Evolutionary conservation across 1,140 invertebrate species (phyloP), one percentile per base, ranked within the genome.

Genomic region (Acyrthosiphon pisum): DNA sequence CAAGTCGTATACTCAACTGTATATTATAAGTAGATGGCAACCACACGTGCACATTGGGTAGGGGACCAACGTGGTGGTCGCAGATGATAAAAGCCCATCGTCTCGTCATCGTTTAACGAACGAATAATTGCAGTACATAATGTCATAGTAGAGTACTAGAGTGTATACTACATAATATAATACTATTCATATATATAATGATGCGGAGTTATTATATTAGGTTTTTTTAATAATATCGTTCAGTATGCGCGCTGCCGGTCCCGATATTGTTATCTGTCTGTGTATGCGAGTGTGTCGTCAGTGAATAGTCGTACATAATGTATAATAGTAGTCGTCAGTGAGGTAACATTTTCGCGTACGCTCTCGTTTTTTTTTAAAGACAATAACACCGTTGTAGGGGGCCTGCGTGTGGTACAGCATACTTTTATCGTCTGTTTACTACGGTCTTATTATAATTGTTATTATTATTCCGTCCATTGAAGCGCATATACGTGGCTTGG

Each of bases 41-140:
- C 60, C 30, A 88, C 86, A 35, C 30, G 46, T 88, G 86, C 50
- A 11, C 26, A 26, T 37, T 41, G 46, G 22, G 87, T 89, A 88
- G 87, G 87, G 35, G 87, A 53, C 48, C 87, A 53, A 89, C 87
- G 48, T n/a, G 46, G 30, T 46, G 86, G 8, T 37, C 37, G 41
- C 37, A 41, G 30, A 50, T 37, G 87, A 53, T 89, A 53, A 89
- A 86, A 89, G 87, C 87, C 87, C n/a, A 37, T 87, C 86, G 20
- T 87, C 83, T 46, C 84, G 7, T 35, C 30, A 35, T 88, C 86
- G 86, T 89, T 89, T 89, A 89, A 89, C 87, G 20, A 89, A 53
- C 35, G 2, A 20, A 53, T 53, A 89, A 89, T 89, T 53, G n/a
- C n/a, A n/a, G n/a, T 89, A 11, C 37, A 41, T 41, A 44, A 41